Base-by-base conservation (phyloP, 2,113 vertebrate species). In the Cochlearius cochlearius region DNA sequence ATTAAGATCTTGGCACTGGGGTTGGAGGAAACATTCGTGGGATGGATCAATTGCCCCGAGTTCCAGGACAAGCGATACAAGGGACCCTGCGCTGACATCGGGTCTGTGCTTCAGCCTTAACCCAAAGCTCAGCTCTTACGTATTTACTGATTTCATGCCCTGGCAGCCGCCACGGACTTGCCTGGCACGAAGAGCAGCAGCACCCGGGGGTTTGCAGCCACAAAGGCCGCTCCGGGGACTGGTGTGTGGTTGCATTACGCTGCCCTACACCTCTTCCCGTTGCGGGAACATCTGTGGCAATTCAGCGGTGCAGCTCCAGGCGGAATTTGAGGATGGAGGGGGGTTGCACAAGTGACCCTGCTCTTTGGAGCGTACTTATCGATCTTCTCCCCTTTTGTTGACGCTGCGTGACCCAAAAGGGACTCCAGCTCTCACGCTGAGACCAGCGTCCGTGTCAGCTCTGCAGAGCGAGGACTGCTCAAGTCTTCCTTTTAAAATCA, bases 271-370 rank as follows among this genome's bases (percentile, higher is more conserved):
- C 91, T 89, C 59, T 67, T 50, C 68, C 36, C 15, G 1, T 5
- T 45, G 29, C 30, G 1, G 19, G 21, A 78, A 66, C 50, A 43
- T 32, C 67, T 6, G 0, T 30, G 56, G 55, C 50, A 34, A 12
- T 26, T 53, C 49, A n/a, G 29, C 2, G 2, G 4, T 20, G 58
- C 0, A 3, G 30, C 29, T 49, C 21, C 43, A 30, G 91, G 43
- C 73, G 84, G 91, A n/a, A 25, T 45, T 15, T 20, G 76, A 81
- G 86, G 47, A 78, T 50, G 69, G 14, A 89, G 29, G 25, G 27
- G 52, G 22, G 41, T 96, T 97, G 92, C 95, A 92, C 86, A 97
- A 94, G 90, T 71, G 79, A 43, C 88, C 90, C 86, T 94, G 94
- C 86, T 95, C 96, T 96, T 97, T 96, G 96, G 86, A 97, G 80